Percentiles rank a stretch among this genome's conserved stretches.
phyloP scores from a whole-genome alignment of 2,888 invertebrate genomes.

The Aricia artaxerxes region DNA sequence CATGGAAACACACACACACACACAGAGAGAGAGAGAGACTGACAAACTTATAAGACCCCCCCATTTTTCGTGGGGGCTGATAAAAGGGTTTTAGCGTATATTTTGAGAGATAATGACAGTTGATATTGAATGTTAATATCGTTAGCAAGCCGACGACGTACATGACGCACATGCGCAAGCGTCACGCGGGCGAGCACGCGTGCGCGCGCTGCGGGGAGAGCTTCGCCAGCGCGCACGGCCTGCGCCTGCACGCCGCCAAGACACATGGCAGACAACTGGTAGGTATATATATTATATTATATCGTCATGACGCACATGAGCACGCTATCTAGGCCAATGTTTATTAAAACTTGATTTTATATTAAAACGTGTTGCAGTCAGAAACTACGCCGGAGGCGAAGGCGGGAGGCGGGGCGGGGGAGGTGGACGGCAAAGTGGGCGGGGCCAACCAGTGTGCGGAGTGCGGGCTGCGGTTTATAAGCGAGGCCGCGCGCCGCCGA shows the following conservation, averaged over 20 bases:
- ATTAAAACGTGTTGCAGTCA: no score
- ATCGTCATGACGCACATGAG: no score
- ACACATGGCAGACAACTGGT: conserved; percentile 44
- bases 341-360: no score
- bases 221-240: conserved; percentile 56
- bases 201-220: conserved; percentile 59
- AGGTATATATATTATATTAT: neutral
- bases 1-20: no score
- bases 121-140: neutral
- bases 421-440: neutral
- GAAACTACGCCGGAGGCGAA: neutral
- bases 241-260: conserved; percentile 59
- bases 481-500: neutral
- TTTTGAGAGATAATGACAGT: no score
- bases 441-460: neutral
- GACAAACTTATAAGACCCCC: no score
- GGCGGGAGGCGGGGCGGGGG: neutral
- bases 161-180: conserved; percentile 59
- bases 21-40: no score
- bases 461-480: conserved; percentile 14
- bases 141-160: conserved; percentile 61
- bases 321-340: no score
- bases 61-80: no score
- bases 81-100: no score
- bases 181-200: conserved; percentile 53